phyloP scores from a whole-genome alignment of 2,888 invertebrate genomes.

The Ennomos quercinarius region DNA sequence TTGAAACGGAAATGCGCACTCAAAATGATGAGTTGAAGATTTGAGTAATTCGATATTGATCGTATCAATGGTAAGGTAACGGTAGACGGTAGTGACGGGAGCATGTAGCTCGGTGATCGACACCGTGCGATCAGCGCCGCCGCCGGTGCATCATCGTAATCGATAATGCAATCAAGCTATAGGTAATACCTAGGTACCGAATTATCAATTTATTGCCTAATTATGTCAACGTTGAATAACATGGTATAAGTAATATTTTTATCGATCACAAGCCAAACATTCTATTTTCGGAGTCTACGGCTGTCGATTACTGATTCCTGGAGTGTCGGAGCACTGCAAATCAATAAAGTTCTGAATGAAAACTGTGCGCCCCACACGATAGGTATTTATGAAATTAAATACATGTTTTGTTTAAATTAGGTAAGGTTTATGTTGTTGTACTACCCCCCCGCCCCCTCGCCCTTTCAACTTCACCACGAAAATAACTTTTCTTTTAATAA shows the following conservation, averaged over 20 bases:
- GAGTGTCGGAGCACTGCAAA: no score
- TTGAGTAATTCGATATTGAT: conserved; percentile 12
- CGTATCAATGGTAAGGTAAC: conserved; percentile 24
- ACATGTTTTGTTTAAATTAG: no score
- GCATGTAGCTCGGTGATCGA: conserved; percentile 58
- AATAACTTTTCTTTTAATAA: no score
- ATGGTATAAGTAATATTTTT: background rate
- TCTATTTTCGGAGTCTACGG: no score
- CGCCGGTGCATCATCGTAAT: conserved; percentile 46
- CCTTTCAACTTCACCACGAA: no score
- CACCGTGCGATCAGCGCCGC: conserved; percentile 63
- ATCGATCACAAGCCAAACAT: no score
- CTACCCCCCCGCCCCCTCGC: no score
- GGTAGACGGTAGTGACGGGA: conserved; percentile 58
- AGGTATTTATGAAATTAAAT: no score
- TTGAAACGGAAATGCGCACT: conserved; percentile 6
- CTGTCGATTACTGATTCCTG: no score
- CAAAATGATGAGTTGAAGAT: background rate
- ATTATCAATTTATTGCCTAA: conserved; percentile 40
- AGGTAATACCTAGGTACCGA: conserved; percentile 44
- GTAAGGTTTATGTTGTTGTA: no score
- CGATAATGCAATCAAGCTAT: conserved; percentile 49
- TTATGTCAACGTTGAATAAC: conserved; percentile 19
- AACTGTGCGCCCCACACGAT: no score
- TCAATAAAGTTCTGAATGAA: no score